phyloP scores from a whole-genome alignment of 2,888 invertebrate genomes.

The Agelastica alni region DNA sequence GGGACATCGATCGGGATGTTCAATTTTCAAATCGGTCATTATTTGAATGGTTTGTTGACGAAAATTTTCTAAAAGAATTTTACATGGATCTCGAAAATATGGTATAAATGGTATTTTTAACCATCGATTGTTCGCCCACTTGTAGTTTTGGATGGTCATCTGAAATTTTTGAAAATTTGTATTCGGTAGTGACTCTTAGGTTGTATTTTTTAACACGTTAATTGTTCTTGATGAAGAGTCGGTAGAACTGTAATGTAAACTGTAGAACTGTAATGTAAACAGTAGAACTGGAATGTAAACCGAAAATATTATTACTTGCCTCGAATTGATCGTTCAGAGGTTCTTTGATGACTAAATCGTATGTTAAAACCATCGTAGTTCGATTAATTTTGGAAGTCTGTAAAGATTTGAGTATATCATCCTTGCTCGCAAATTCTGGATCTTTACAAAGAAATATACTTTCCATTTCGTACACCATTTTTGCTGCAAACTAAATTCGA shows the following conservation, averaged over 20 bases:
- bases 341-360: background rate
- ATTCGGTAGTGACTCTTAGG: too few relatives aligned
- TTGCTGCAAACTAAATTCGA: background rate
- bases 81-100: background rate
- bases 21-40: background rate
- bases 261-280: too few relatives aligned
- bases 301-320: too few relatives aligned
- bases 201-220: too few relatives aligned
- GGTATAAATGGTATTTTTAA: background rate
- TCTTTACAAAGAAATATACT: background rate
- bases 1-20: constrained; percentile 8
- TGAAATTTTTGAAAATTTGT: constrained; percentile 1
- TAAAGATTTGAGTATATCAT: background rate
- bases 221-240: too few relatives aligned
- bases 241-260: too few relatives aligned
- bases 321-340: background rate
- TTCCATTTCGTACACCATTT: background rate
- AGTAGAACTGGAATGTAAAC: too few relatives aligned
- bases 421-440: background rate
- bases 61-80: background rate
- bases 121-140: background rate
- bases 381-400: background rate
- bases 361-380: background rate
- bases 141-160: background rate
- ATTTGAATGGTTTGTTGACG: background rate